Conservation (phyloP, 2,797 vertebrate genomes). For the Mormyrus proboscirostris region DNA sequence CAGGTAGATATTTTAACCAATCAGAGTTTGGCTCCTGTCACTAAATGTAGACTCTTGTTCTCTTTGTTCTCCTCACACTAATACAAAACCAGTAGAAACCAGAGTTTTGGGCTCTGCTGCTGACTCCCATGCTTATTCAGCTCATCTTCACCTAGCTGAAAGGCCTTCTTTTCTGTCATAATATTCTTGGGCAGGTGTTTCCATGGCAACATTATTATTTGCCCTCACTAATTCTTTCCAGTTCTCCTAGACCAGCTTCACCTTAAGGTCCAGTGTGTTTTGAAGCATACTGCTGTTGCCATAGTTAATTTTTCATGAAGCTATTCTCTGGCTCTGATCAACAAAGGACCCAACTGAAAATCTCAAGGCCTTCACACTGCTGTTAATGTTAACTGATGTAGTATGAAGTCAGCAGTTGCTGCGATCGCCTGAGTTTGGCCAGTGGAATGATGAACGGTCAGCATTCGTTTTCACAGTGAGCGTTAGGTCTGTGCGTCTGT, state of each 20-base stretch:
- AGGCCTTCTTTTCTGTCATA: conserved; percentile 9
- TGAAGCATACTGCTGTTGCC: conserved; percentile 19
- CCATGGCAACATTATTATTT: conserved; percentile 20
- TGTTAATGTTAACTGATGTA: background rate
- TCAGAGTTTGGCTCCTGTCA: background rate
- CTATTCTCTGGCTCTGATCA: conserved; percentile 45
- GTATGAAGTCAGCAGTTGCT: background rate
- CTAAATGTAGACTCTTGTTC: background rate
- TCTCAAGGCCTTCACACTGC: background rate
- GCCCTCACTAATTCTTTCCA: background rate
- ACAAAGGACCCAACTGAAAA: conserved; percentile 31
- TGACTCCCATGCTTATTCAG: background rate
- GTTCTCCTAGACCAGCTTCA: background rate
- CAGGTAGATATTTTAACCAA: conserved; percentile 65
- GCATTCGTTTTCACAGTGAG: background rate
- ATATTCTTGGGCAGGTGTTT: conserved; percentile 18
- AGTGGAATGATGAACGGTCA: background rate
- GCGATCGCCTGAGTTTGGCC: background rate
- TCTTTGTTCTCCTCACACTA: background rate
- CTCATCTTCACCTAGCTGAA: background rate
- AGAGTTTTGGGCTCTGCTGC: background rate
- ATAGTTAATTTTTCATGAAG: conserved; percentile 37
- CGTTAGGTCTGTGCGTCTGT: background rate
- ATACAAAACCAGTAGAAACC: background rate
- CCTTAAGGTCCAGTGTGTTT: background rate